Base-by-base conservation (phyloP, 2,113 vertebrate genomes). In the Lepus americanus region DNA sequence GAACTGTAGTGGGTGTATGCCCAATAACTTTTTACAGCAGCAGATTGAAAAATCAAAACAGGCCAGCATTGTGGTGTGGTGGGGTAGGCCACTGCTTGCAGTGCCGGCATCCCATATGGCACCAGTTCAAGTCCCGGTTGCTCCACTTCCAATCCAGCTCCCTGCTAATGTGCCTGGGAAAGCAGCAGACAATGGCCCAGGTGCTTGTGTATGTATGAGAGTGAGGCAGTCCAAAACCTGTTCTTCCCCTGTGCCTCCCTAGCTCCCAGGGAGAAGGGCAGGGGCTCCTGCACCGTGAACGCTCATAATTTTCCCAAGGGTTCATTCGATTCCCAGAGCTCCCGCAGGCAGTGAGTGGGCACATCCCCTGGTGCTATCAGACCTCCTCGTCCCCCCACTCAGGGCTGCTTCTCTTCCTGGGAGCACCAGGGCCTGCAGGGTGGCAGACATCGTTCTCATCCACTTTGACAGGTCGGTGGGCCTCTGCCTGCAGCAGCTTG, bases 401-500 rank as follows among this genome's bases (percentile, higher is more conserved):
- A 98, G 88, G 95, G 98, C 87, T 93, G 61, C 55, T 59, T 59
- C 70, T 97, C 96, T 94, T 98, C 98, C 98, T 0, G 99, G 99
- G 59, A 99, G 98, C 85, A 99, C 99, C 87, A 99, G 98, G 9
- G 99, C 99, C 97, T 99, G 99, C 72, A 99, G 98, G 97, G 99
- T 99, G 97, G 99, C 99, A 0, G 99, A 99, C 66, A 23, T 99
- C 98, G 76, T 98, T 99, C 94, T 99, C 99, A 6, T 99, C 99
- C 96, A 99, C 99, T 91, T 99, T 99, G 94, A 99, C 99, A 96
- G 99, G 97, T 96, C 99, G 99, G 98, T 99, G 99, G 95, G 99
- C 99, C 99, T 99, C 99, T 0, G 99, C 99, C 96, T 99, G 99
- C 33, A 99, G 99, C 95, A 99, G 98, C 84, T 99, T 98, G 98